Base-by-base conservation (phyloP, 2,797 vertebrate species). In the Xenentodon cancila region DNA sequence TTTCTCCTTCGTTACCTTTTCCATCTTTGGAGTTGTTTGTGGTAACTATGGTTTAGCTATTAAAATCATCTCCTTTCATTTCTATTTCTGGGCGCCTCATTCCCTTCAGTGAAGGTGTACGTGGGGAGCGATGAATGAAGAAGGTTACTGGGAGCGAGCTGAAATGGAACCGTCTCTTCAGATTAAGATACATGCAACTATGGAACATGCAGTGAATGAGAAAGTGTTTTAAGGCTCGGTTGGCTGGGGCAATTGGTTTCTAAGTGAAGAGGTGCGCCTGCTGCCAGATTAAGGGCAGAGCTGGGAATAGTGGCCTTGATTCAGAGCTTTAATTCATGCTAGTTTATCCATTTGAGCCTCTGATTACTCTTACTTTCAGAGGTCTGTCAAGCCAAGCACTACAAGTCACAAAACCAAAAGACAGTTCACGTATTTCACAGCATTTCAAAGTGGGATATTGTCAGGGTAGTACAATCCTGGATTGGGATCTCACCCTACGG, bases 81-180 rank as follows among this genome's bases (percentile, higher is more conserved):
- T 79, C 77, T 82, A 76, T 84, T 84, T 81, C 69, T 52, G 59
- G 58, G 78, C 1, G 47, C 73, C 72, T 71, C 56, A 70, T 52
- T 84, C 70, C 62, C 80, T 82, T 81, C 61, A 81, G 17, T 59
- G 62, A 72, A 79, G 75, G 77, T 81, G 73, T 67, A 60, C 25
- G 44, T 8, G 60, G 59, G 58, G 59, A 64, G 65, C 47, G 42
- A 66, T 80, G 73, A 82, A 85, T 81, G 63, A 54, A 40, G 76
- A 79, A 83, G 73, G 85, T 85, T 85, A 82, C 79, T 71, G 58
- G 73, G 64, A 78, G 71, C 40, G 44, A 61, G 57, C 71, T 77
- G 81, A 86, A 89, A 87, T 86, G 76, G 79, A 90, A 80, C 74
- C 77, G 80, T 90, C 82, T 84, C 76, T 85, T 89, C 78, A 77